These are phyloP conservation scores for Andrena cerasifolii DNA, from an alignment of 1,140 invertebrate genomes.

Conservation along the genomic window DNA sequence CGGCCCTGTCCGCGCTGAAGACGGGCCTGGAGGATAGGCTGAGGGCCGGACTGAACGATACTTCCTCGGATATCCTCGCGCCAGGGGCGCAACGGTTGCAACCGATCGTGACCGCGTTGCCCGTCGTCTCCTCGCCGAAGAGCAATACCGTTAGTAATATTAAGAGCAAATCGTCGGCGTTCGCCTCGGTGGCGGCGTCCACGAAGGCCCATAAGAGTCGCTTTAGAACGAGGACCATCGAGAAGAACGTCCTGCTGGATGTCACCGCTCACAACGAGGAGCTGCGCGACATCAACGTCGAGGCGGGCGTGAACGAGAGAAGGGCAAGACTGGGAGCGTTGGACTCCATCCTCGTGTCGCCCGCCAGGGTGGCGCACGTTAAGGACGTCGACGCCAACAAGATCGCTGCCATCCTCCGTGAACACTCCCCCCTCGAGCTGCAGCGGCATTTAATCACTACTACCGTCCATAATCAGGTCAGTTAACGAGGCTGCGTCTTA, in stretches of 20 bases:
- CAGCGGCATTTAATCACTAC: constrained; percentile 91
- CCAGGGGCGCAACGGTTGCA: constrained; percentile 72
- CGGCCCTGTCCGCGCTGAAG: constrained; percentile 84
- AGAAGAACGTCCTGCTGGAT: constrained; percentile 78
- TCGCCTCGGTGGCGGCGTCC: constrained; percentile 66
- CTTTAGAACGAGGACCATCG: constrained; percentile 80
- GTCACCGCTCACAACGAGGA: constrained; percentile 57
- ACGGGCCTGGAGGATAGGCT: constrained; percentile 86
- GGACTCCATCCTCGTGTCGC: constrained; percentile 79
- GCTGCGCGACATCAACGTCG: constrained; percentile 64
- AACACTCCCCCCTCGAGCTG: constrained; percentile 90
- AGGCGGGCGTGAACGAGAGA: constrained; percentile 73
- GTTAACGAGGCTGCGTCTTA: too few relatives aligned
- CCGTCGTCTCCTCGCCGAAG: constrained; percentile 65
- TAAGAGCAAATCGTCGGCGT: constrained; percentile 75
- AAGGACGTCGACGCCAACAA: constrained; percentile 85
- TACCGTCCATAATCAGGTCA: constrained; percentile 93
- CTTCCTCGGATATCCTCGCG: constrained; percentile 42
- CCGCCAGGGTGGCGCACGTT: constrained; percentile 72
- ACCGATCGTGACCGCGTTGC: constrained; percentile 56
- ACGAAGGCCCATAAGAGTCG: constrained; percentile 76
- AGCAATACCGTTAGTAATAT: constrained; percentile 60
- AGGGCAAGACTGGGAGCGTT: constrained; percentile 76
- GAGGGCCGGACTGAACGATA: constrained; percentile 79
- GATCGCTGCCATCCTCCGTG: constrained; percentile 91